Base-by-base conservation (phyloP, 2,797 vertebrate species). In the Karalla daura region DNA sequence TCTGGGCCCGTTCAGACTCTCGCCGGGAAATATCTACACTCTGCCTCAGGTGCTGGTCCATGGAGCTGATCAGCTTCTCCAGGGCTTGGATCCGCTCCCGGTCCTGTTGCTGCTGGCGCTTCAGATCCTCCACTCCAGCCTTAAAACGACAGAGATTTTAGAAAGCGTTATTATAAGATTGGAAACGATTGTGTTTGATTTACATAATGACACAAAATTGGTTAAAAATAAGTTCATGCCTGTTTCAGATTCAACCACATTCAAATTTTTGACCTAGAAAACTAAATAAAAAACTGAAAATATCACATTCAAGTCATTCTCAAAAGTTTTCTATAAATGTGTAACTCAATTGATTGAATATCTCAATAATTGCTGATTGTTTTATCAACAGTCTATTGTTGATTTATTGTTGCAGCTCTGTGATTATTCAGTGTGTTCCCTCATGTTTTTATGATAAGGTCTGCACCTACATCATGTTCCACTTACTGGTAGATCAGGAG, bases 21-120 rank as follows among this genome's bases (percentile, higher is more conserved):
- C 65, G 73, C 47, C 88, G 92, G 59, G 92, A 88, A n/a, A 88
- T 61, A 51, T 95, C 93, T 43, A 93, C 43, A 0, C 88, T 93
- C 14, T 95, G 94, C 33, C 85, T 91, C 68, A 95, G 88, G 47
- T 94, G 92, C 74, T 95, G 93, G 68, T 97, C 95, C 86, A 95
- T 71, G 0, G 95, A 94, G 70, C 85, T 80, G 52, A 97, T 51
- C 7, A 94, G 81, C 81, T 98, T 97, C 89, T 97, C 96, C 82
- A 99, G 85, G 0, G 91, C 92, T 5, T 88, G 75, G 39, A 96
- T 93, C 17, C 94, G 92, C 8, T 98, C 96, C 6, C 91, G 73
- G 85, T 98, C 94, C 69, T 95, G 88, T 2, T 93, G 93, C 52
- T 95, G 95, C 84, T 96, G 95, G 13, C 85, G 91, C 56, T 86